A percentile compares a stretch with the other conserved stretches of the same genome.
phyloP scores from a whole-genome alignment of 92 coral and sea anemone genomes.

The Zoanthus gigantus region DNA sequence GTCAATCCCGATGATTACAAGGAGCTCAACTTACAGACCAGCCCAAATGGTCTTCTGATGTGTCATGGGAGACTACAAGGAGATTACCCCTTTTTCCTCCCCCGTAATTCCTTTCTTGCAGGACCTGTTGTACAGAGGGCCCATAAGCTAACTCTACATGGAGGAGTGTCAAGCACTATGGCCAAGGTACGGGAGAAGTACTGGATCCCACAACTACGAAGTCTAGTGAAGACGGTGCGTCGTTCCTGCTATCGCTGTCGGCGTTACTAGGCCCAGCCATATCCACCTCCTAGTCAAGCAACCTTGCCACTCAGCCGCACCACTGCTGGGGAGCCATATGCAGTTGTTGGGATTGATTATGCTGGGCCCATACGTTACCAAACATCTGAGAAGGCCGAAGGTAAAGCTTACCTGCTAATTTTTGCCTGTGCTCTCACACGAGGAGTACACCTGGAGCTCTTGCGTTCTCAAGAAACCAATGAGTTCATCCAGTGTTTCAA shows the following conservation, averaged over 20 bases:
- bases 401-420: constrained; percentile 30
- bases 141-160: constrained; percentile 41
- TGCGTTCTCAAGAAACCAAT: neutral
- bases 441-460: constrained; percentile 11
- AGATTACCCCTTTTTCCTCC: constrained; percentile 46
- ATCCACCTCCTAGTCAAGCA: constrained; percentile 42
- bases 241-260: neutral
- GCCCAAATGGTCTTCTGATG: neutral
- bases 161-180: constrained; percentile 43
- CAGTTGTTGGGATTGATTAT: constrained; percentile 53
- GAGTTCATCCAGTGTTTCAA: neutral
- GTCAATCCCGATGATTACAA: neutral
- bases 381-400: neutral
- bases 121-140: constrained; percentile 12
- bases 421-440: constrained; percentile 36
- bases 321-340: constrained; percentile 30
- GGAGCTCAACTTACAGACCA: constrained; percentile 35
- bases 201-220: constrained; percentile 44
- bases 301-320: constrained; percentile 33
- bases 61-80: constrained; percentile 48
- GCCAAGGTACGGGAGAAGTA: constrained; percentile 46
- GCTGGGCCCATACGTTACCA: constrained; percentile 53
- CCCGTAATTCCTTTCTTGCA: constrained; percentile 38
- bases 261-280: neutral
- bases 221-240: constrained; percentile 2